phyloP scores from a whole-genome alignment of 2,888 invertebrate genomes.

The Drosophila neotestacea region DNA sequence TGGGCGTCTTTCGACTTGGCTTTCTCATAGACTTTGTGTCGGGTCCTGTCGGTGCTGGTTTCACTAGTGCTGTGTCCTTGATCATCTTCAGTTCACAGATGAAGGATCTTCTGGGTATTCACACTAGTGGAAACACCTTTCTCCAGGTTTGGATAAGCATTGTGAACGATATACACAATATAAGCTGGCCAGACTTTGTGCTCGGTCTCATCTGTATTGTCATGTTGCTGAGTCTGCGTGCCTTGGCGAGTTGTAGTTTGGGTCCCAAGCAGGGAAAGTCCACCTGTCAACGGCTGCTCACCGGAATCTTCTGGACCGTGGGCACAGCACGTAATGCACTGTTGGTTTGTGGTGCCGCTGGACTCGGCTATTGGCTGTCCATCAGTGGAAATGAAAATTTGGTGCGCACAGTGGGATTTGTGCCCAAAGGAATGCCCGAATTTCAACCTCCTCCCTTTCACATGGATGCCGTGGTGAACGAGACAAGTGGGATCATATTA shows the following conservation, averaged over 20 bases:
- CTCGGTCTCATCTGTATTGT: conserved; percentile 91
- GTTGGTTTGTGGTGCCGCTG: conserved; percentile 90
- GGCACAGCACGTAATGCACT: conserved; percentile 94
- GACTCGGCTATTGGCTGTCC: conserved; percentile 89
- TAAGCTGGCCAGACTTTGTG: conserved; percentile 90
- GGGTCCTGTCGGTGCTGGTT: conserved; percentile 95
- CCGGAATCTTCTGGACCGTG: conserved; percentile 90
- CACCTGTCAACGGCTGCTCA: conserved; percentile 87
- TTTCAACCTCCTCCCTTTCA: conserved; percentile 90
- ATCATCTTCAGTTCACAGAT: conserved; percentile 95
- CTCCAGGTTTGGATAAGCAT: conserved; percentile 92
- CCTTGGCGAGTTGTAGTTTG: conserved; percentile 89
- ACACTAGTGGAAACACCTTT: conserved; percentile 91
- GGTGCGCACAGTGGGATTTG: conserved; percentile 90
- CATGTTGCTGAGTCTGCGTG: conserved; percentile 90
- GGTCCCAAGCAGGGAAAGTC: conserved; percentile 87
- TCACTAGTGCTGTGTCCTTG: conserved; percentile 95
- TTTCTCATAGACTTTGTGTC: conserved; percentile 96
- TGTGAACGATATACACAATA: conserved; percentile 88
- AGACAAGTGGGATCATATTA: conserved; percentile 85
- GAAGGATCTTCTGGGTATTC: conserved; percentile 92
- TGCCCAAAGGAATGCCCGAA: conserved; percentile 91
- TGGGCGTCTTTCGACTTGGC: conserved; percentile 93
- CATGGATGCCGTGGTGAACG: conserved; percentile 87
- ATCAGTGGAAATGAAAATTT: conserved; percentile 84